Conservation (phyloP, 2,797 vertebrate species). For the Lepus oiostolus region DNA sequence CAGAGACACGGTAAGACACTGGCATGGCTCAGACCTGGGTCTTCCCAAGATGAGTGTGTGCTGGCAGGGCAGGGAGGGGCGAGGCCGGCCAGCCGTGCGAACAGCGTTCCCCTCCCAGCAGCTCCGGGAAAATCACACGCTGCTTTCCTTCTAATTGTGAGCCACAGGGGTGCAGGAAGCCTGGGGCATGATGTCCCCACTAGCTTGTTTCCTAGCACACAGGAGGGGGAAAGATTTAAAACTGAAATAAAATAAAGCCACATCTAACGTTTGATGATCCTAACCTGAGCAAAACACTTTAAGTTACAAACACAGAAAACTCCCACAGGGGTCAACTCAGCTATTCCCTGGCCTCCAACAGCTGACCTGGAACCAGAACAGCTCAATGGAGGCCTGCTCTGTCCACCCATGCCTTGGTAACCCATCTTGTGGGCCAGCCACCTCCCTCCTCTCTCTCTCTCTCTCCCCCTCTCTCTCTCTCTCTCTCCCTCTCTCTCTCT, state of each 20-base stretch:
- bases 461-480: not conserved
- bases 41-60: not conserved
- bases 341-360: not conserved
- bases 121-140: not conserved
- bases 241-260: not conserved
- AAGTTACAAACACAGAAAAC: not conserved
- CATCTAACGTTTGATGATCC: not conserved
- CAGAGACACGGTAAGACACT: not conserved
- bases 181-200: not conserved
- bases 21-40: fast-evolving
- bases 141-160: not conserved
- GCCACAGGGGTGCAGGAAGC: not conserved
- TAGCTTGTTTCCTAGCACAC: not conserved
- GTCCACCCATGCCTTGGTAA: not conserved
- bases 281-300: not conserved
- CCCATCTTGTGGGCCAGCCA: not conserved
- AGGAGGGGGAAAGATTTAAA: not conserved
- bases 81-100: not conserved
- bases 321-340: not conserved
- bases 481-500: not conserved
- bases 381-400: not conserved
- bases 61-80: not conserved
- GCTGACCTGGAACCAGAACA: not conserved
- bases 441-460: not conserved
- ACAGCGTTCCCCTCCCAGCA: not conserved